Base-by-base conservation (phyloP, 37 sponge, comb jelly and placozoan species). In the Halisarca cf. caerulea region DNA sequence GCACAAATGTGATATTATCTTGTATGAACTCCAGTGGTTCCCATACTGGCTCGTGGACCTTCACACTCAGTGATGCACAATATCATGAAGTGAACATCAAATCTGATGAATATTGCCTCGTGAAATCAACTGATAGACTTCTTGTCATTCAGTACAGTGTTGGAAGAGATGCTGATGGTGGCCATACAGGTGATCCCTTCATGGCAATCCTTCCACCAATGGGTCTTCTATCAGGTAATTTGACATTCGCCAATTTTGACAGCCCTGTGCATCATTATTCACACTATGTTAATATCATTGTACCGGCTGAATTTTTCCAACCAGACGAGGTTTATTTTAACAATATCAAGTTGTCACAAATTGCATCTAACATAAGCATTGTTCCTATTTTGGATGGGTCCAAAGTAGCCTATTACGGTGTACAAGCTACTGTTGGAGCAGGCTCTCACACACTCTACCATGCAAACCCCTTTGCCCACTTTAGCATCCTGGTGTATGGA, bases 61-160 rank as follows among this genome's bases (percentile, higher is more conserved):
- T 74, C 77, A 37, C 39, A 0, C 25, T 74, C 18, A 24, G 41
- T 23, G 45, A 74, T 5, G 42, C 77, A 41, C 43, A 74, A 6
- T 74, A 36, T 74, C 51, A 11, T 47, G 77, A 40, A 39, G 41
- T 44, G 21, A 74, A 3, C 24, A 40, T 74, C 24, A 40, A 42
- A 36, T 74, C 77, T 21, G 17, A 11, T 23, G 43, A 74, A 2
- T 74, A 74, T 11, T 74, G 77, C 45, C 21, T 74, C 18, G 77
- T 74, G 21, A 24, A 37, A 74, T 74, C 77, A 7, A 74, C 7
- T 11, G 5, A 74, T 24, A 8, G 43, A 74, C 30, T 74, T 44
- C 77, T 74, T 25, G 77, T 74, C 23, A n/a, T 74, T 21, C 77
- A 74, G 42, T 74, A 74, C 77, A 74, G 77, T 38, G 45, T 74